These are phyloP conservation scores for Uria lomvia DNA, from an alignment of 2,113 vertebrate species.

Conservation along the genomic window DNA sequence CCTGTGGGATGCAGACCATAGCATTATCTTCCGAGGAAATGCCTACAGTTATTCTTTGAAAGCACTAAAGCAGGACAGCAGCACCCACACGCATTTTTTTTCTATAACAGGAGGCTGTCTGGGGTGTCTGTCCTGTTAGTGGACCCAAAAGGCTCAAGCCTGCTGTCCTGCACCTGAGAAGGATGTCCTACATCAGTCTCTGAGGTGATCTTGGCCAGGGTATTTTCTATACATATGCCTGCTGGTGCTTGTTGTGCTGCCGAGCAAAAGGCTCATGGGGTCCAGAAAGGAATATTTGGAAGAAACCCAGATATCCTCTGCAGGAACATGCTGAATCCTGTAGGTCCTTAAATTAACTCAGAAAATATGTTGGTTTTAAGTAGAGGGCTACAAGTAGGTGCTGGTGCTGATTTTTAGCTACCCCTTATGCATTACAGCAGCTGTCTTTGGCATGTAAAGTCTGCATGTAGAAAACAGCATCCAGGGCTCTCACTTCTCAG, in stretches of 20 bases:
- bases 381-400: background rate
- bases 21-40: background rate
- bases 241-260: too few relatives aligned
- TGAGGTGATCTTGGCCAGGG: fast-evolving
- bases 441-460: background rate
- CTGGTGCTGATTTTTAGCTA: background rate
- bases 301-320: background rate
- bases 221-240: background rate
- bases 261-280: fast-evolving
- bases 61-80: background rate
- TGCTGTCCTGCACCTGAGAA: background rate
- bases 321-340: background rate
- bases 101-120: background rate
- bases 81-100: background rate
- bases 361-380: background rate
- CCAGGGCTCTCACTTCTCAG: background rate
- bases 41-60: background rate
- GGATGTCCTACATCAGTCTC: background rate
- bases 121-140: background rate
- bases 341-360: background rate
- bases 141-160: background rate
- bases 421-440: background rate
- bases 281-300: background rate
- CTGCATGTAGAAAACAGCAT: background rate
- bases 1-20: background rate